Base-by-base conservation (phyloP, 2,113 vertebrate genomes). In the Alligator mississippiensis region DNA sequence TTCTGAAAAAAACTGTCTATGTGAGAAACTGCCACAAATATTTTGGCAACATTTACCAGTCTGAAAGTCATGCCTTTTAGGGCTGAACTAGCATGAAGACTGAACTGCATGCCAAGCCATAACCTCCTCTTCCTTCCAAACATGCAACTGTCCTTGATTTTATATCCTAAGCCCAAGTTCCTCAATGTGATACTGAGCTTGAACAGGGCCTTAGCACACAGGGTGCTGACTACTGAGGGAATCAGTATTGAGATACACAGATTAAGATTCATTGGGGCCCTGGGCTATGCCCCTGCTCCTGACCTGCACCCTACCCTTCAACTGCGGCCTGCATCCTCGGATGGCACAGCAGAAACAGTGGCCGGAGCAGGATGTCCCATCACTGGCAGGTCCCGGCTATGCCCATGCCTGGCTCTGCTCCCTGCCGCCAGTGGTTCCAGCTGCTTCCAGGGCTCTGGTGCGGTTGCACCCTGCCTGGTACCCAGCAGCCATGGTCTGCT, bases 21-120 rank as follows among this genome's bases (percentile, higher is more conserved):
- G 95, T 96, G 95, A 96, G 94, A 96, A 96, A 96, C 82, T 80
- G 88, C 95, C 95, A 89, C 95, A 96, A 96, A 38, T 94, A 97
- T 96, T 96, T 96, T 97, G 96, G 94, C 95, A 95, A 34, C 82
- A 30, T 28, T 77, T 30, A 82, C 68, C 58, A 79, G 90, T 81
- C 86, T 91, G 77, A 95, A 97, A 96, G 74, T 87, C 86, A 89
- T 47, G 88, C 47, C 55, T 91, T 90, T 93, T 93, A 89, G 64
- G 91, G 88, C 93, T 96, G 94, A 94, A 77, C 95, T 92, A 94
- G 93, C 88, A 96, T 72, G 93, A 95, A 92, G 93, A 87, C 64
- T 15, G 91, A 95, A 59, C 68, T 27, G 64, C 59, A 30, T 64
- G 95, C 91, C 94, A 95, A 94, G 90, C 76, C 6, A 0, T 85